Evolutionary conservation across 2,113 vertebrate genomes (phyloP), one percentile per base, ranked within the genome.

Genomic region (Trichechus manatus): DNA sequence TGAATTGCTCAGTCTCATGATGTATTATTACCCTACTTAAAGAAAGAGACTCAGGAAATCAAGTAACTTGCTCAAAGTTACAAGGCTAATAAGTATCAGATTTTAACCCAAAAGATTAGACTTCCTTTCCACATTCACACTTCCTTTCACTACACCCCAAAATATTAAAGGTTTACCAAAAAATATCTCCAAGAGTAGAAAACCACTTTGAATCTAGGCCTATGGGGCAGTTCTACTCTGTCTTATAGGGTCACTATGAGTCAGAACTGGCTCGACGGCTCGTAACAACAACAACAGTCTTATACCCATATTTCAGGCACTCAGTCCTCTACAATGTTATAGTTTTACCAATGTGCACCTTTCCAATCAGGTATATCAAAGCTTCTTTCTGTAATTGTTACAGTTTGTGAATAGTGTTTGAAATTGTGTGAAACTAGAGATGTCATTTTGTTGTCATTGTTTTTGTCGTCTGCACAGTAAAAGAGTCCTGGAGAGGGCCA

Each of bases 391-490:
- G 31, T 10, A 68, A 29, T 33, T 75, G 4, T 9, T 36, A 36
- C 10, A 63, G 23, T n/a, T n/a, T 70, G 31, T 50, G 9, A 79
- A 87, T 5, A 88, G 15, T 44, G 66, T 31, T 66, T 22, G 23
- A 22, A 78, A 72, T 42, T 80, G 63, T 11, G 39, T 68, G 74
- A 87, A 39, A 50, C 33, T 75, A 63, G 33, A 8, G 23, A 9
- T 61, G 36, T 13, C 6, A 44, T 80, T 74, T 59, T 56, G 3
- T 33, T 31, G 27, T 22, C 6, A 19, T 9, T 56, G 22, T 25
- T 8, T 0, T 79, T 31, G 5, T 9, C n/a, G 2, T 64, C 19
- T 64, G 6, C 4, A 20, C 19, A 29, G 36, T 0, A 15, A 61
- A 25, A 70, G n/a, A 44, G 9, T 44, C 31, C 20, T 61, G 29